Evolutionary conservation across 2,797 vertebrate species (phyloP), one percentile per base, ranked within the genome.

Genomic region (Lithobates sylvaticus): DNA sequence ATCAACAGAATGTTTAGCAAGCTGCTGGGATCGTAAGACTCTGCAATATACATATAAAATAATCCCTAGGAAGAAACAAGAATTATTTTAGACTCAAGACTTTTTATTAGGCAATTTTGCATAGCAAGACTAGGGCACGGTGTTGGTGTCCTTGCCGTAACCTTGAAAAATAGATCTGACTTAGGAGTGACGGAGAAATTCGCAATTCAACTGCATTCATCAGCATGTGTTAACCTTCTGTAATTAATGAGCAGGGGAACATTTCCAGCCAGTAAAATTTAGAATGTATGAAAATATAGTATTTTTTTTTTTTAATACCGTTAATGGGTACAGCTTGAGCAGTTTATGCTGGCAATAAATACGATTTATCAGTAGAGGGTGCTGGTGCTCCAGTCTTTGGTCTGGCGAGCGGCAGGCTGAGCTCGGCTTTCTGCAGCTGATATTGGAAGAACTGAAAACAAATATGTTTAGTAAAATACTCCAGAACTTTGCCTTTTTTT

Each of bases 81-180:
- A 8, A 65, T 26, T 65, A 65, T 26, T 65, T 65, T 9, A 26
- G 61, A 13, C n/a, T n/a, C 10, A 10, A 26, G n/a, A 65, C 64
- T 74, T n/a, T 61, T 83, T 68, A 83, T 54, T 27, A 29, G 73
- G 39, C 50, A 27, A 74, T 54, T 78, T 64, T 36, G 32, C 54
- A 83, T 39, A 75, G 26, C 7, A 27, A 67, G 77, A 32, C 61
- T 61, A 26, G 50, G 68, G 75, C 58, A 12, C 18, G 39, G n/a
- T 78, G 85, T 83, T 10, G 50, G n/a, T 78, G 85, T 83, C 85
- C 85, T 87, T 87, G 76, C 16, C 26, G 29, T 87, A 84, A 87
- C 86, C 86, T 87, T 87, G 58, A 87, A 69, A 73, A 42, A 6
- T 75, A 87, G 34, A 39, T 47, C 42, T 18, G 13, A 32, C 16